These are phyloP conservation scores for Menidia menidia DNA, from an alignment of 2,797 vertebrate genomes.

Conservation along the genomic window DNA sequence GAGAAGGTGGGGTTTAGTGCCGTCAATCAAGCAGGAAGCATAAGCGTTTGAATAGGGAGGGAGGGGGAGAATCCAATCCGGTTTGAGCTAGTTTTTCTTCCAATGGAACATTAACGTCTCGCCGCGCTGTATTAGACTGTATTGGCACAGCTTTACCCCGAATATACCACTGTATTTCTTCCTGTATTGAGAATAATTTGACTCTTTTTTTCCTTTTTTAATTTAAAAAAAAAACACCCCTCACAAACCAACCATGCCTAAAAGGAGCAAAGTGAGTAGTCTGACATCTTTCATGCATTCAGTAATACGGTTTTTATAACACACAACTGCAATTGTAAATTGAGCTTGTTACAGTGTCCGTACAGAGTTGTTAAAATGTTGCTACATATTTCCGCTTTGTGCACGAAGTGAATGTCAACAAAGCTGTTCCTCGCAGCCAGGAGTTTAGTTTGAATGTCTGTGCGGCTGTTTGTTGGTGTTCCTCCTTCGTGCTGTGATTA, in stretches of 20 bases:
- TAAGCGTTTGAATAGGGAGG: constrained; percentile 82
- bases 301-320: constrained; percentile 53
- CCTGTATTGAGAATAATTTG: constrained; percentile 39
- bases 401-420: constrained; percentile 23
- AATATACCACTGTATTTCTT: constrained; percentile 75
- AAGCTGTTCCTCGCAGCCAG: constrained; percentile 17
- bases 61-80: constrained; percentile 89
- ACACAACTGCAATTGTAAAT: constrained; percentile 34
- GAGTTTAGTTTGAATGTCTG: constrained; percentile 42
- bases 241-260: constrained; percentile 85
- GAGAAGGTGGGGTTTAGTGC: constrained; percentile 57
- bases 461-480: constrained; percentile 32
- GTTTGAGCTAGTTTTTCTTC: constrained; percentile 91
- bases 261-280: constrained; percentile 85
- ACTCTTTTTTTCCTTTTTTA: constrained; percentile 41
- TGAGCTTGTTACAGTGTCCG: constrained; percentile 25
- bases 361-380: constrained; percentile 40
- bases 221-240: constrained; percentile 40
- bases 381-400: constrained; percentile 23
- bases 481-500: constrained; percentile 52
- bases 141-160: constrained; percentile 77
- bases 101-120: constrained; percentile 87
- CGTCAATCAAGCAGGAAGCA: constrained; percentile 72
- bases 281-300: constrained; percentile 62
- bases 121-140: constrained; percentile 78